Base-by-base conservation (phyloP, 1,140 invertebrate species). In the Philopotamus ludificatus region DNA sequence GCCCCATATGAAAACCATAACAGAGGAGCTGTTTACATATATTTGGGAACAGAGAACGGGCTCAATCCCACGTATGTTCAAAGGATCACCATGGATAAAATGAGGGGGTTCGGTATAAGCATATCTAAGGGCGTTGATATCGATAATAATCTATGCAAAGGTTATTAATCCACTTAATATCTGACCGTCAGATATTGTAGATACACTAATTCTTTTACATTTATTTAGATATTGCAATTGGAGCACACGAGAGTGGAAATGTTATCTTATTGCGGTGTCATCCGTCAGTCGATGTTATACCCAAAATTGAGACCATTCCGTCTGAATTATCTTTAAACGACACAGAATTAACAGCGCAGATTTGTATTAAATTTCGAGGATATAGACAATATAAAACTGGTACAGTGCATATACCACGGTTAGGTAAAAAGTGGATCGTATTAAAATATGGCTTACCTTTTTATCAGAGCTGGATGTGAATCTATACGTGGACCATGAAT, bases 1-100 rank as follows among this genome's bases (percentile, higher is more conserved):
- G 86, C 87, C 4, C 87, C 87, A 0, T 89, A 85, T 74, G 86
- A 87, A 65, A 76, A 84, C 23, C 74, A 80, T 41, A 83, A 81
- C 2, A 67, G 21, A 41, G 87, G 87, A 1, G 82, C 82, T 0
- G 82, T 89, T 4, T 88, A 87, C 59, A 82, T 89, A 60, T 89
- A 86, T 63, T 79, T 79, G 66, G 86, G 87, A 2, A 73, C 81
- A 23, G 73, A 74, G 15, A 73, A 81, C 3, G 88, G 88, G 25
- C 59, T 76, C n/a, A 71, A 55, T 22, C 68, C 21, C 10, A 28
- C 70, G 21, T 74, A 74, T 41, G 42, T 68, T 1, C 78, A 80
- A 44, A 75, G 67, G 22, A 74, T 80, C 3, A 20, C 49, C 3
- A 60, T 73, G 1, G 45, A 68, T 7, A 67, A 63, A 1, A 69